These are phyloP conservation scores for Palythoa heliodiscus DNA, from an alignment of 92 coral and sea anemone species.

Conservation along the genomic window DNA sequence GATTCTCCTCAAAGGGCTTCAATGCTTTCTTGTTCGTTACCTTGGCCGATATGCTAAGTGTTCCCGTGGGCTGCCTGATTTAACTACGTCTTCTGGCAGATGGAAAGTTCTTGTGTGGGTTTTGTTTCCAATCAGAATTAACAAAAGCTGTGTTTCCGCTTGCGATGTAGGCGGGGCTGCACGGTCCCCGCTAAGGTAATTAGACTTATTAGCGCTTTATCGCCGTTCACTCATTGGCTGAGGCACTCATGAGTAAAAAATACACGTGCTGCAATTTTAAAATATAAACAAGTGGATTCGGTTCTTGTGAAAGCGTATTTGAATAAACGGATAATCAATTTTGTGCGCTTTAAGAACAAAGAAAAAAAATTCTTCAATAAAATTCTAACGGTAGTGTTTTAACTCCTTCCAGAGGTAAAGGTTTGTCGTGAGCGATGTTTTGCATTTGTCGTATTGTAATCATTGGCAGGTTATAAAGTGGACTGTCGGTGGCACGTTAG, in stretches of 20 bases:
- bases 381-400: not conserved
- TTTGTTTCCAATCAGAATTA: constrained; percentile 70
- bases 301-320: constrained; percentile 6
- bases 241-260: constrained; percentile 38
- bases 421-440: not conserved
- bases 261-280: constrained; percentile 68
- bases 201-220: constrained; percentile 57
- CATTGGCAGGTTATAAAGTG: not conserved
- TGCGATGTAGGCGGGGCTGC: constrained; percentile 70
- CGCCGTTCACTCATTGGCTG: constrained; percentile 48
- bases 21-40: constrained; percentile 31
- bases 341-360: not conserved
- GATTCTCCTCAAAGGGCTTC: not conserved
- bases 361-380: not conserved
- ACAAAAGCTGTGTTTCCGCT: constrained; percentile 81
- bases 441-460: not conserved
- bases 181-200: constrained; percentile 46
- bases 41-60: constrained; percentile 32
- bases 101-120: constrained; percentile 60
- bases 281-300: constrained; percentile 52
- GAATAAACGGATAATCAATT: not conserved
- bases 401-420: not conserved
- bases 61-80: constrained; percentile 43
- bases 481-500: not conserved
- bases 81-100: constrained; percentile 59